phyloP scores from a whole-genome alignment of 2,113 vertebrate species.

The Limnothrissa miodon region DNA sequence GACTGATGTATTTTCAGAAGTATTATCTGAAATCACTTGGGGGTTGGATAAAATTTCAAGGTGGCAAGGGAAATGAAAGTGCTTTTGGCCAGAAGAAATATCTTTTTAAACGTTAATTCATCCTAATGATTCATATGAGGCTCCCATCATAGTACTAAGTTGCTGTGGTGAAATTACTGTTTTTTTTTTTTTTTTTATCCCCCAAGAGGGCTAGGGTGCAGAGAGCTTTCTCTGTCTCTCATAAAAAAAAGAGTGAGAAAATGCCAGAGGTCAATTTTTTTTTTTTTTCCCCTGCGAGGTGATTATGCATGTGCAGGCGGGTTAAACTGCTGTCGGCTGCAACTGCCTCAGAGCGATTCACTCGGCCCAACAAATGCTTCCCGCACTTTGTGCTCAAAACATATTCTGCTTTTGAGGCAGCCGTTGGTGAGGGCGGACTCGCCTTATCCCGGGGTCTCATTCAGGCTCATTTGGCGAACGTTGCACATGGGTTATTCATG shows the following conservation, averaged over 20 bases:
- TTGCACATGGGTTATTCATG: conserved; percentile 68
- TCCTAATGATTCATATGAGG: conserved; percentile 35
- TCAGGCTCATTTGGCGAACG: conserved; percentile 53
- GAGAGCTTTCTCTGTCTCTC: conserved; percentile 16
- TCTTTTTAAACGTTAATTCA: conserved; percentile 34
- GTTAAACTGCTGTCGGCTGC: conserved; percentile 18
- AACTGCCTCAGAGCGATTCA: conserved; percentile 29
- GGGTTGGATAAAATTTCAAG: neutral
- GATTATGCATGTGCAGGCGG: conserved; percentile 40
- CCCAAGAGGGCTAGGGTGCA: neutral
- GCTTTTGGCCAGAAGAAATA: conserved; percentile 20
- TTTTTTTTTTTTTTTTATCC: conserved; percentile 24
- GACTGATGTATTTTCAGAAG: neutral
- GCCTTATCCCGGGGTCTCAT: conserved; percentile 41
- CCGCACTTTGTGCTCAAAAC: conserved; percentile 35
- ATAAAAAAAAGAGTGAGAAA: neutral
- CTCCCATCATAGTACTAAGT: conserved; percentile 25
- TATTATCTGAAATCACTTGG: neutral
- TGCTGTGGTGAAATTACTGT: conserved; percentile 31
- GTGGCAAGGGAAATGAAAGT: conserved; percentile 13
- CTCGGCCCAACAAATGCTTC: conserved; percentile 45
- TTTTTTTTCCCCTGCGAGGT: conserved; percentile 19
- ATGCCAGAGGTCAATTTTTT: conserved; percentile 27
- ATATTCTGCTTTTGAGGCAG: conserved; percentile 40
- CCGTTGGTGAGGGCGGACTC: conserved; percentile 25